Evolutionary conservation across 2,888 invertebrate genomes (phyloP).

Genomic region (Syritta pipiens): DNA sequence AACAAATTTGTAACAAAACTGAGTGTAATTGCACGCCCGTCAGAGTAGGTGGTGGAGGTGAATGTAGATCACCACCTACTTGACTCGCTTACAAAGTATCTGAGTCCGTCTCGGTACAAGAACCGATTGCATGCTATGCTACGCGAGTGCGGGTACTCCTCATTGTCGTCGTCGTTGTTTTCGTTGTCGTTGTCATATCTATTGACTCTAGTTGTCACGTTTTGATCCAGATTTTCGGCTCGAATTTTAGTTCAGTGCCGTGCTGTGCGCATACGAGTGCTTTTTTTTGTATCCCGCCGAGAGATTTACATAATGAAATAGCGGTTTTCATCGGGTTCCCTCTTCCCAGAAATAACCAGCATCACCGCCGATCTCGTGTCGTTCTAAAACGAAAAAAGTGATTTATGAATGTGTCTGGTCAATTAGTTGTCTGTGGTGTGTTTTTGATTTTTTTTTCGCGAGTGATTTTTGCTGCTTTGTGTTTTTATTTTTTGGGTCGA

Average conservation of each 20-base stretch:
- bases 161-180: no score
- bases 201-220: constrained; percentile 31
- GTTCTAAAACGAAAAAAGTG: constrained; percentile 16
- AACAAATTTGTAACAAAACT: constrained; percentile 28
- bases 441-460: background rate
- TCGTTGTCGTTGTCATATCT: background rate
- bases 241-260: background rate
- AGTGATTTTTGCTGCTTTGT: background rate
- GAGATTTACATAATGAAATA: constrained; percentile 57
- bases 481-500: constrained; percentile 18
- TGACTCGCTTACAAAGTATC: constrained; percentile 33
- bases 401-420: constrained; percentile 40
- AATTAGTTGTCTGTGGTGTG: constrained; percentile 33
- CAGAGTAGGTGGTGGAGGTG: constrained; percentile 25
- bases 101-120: constrained; percentile 1
- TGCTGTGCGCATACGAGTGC: background rate
- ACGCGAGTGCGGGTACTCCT: no score
- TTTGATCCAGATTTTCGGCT: constrained; percentile 45
- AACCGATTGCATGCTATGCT: constrained; percentile 29
- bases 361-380: no score
- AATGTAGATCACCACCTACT: constrained; percentile 55
- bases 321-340: constrained; percentile 35
- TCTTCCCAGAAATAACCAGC: no score
- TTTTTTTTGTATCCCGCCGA: background rate
- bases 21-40: constrained; percentile 29